Base-by-base conservation (phyloP, 2,888 invertebrate genomes). In the Lepidochrysops patricia region DNA sequence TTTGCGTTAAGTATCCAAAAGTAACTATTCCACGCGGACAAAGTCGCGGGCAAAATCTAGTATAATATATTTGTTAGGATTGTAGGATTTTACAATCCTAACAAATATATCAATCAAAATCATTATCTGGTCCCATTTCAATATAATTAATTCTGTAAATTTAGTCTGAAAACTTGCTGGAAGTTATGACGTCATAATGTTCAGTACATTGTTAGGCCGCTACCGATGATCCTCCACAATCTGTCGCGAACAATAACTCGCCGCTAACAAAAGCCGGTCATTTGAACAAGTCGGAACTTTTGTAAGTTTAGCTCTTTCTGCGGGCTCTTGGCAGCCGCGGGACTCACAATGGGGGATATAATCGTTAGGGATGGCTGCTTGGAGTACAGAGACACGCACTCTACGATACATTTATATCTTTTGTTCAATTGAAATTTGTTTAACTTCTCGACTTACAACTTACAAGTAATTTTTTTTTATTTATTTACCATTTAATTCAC, bases 241-340 rank as follows among this genome's bases (percentile, higher is more conserved):
- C 88, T 88, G 86, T 87, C 84, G 80, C 80, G 83, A 87, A 89
- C 88, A 89, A 88, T 88, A 89, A 86, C 87, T 88, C 84, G 80
- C 77, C 80, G 79, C 80, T 78, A 84, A 89, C 88, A 89, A 89
- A 88, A 86, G 88, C 88, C 79, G 81, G 79, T 87, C 83, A 86
- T 89, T 88, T 81, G 84, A 88, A 88, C 87, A 82, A 88, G 85
- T 85, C 82, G 84, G 82, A 79, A 89, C 84, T 88, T 89, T 87
- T 85, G 88, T 85, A 84, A 87, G 86, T 84, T 86, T 80, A 83
- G 86, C 84, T 86, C 84, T 84, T 83, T 84, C 75, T 69, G 77
- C 80, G 79, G 78, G 80, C 73, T 80, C 82, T 85, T 87, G 87
- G 86, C 87, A 74, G 75, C 72, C 76, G 76, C 76, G 73, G 75